phyloP scores from a whole-genome alignment of 2,888 invertebrate genomes.

The Hartigia nigra region DNA sequence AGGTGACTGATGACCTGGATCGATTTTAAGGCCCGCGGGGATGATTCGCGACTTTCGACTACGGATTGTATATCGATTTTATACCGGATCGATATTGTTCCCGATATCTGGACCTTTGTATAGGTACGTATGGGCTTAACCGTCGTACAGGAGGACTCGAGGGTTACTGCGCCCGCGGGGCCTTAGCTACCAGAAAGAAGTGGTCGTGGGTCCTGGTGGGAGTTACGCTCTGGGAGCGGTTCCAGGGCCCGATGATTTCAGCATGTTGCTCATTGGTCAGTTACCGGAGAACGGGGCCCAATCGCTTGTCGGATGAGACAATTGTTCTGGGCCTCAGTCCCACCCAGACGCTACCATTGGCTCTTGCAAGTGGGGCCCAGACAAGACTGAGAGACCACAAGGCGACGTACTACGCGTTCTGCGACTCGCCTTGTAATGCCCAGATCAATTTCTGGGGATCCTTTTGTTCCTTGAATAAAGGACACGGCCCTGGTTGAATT shows the following conservation, averaged over 20 bases:
- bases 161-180: slow-evolving; percentile 67
- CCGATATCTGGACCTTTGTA: slow-evolving; percentile 53
- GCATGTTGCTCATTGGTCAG: slow-evolving; percentile 29
- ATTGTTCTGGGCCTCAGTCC: not conserved
- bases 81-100: slow-evolving; percentile 48
- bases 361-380: not conserved
- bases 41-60: slow-evolving; percentile 20
- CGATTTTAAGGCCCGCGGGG: slow-evolving; percentile 12
- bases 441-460: slow-evolving; percentile 42
- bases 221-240: slow-evolving; percentile 39
- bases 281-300: slow-evolving; percentile 24
- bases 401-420: slow-evolving; percentile 11
- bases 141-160: slow-evolving; percentile 65
- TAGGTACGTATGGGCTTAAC: slow-evolving; percentile 54
- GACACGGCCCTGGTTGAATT: slow-evolving; percentile 7
- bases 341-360: not conserved
- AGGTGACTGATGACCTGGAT: not conserved
- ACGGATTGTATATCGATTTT: slow-evolving; percentile 22
- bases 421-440: slow-evolving; percentile 30
- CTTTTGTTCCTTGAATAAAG: slow-evolving; percentile 45
- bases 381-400: not conserved
- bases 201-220: slow-evolving; percentile 33
- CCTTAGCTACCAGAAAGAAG: slow-evolving; percentile 64
- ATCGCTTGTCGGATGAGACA: slow-evolving; percentile 34
- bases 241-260: slow-evolving; percentile 37